A percentile compares a stretch with the other conserved stretches of the same genome.
Evolutionary conservation across 2,797 vertebrate genomes (phyloP).

Genomic region (Merluccius polli): DNA sequence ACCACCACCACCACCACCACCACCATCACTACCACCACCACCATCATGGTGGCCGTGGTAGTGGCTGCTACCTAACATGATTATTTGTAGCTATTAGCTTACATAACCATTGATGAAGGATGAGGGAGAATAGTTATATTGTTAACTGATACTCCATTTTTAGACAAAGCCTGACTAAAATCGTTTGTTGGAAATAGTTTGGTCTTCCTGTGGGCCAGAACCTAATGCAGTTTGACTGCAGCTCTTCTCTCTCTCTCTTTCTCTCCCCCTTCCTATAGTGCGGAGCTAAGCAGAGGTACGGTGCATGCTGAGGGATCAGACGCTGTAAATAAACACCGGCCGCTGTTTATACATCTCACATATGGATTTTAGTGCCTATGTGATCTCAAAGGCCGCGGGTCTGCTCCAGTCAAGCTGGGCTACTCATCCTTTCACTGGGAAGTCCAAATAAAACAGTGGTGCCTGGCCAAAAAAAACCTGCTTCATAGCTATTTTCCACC

Average conservation of each 20-base stretch:
- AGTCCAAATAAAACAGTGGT: conserved; percentile 79
- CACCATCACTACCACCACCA: too few relatives aligned
- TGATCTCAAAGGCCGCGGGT: conserved; percentile 64
- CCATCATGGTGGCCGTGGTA: too few relatives aligned
- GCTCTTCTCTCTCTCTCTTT: not conserved
- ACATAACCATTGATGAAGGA: conserved; percentile 19
- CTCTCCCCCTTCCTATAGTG: not conserved
- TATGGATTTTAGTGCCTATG: conserved; percentile 66
- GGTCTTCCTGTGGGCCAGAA: too few relatives aligned
- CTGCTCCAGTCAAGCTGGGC: conserved; percentile 56
- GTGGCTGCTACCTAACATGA: conserved; percentile 7
- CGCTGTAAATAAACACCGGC: conserved; percentile 63
- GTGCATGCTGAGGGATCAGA: conserved; percentile 45
- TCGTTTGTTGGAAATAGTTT: too few relatives aligned
- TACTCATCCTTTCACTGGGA: conserved; percentile 75
- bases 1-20: too few relatives aligned
- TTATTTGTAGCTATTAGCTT: conserved; percentile 31
- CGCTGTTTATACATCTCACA: conserved; percentile 65
- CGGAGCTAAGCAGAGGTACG: conserved; percentile 24
- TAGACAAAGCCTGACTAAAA: too few relatives aligned
- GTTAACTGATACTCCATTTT: too few relatives aligned
- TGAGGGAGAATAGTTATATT: not conserved
- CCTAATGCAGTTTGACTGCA: not conserved
- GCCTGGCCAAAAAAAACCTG: conserved; percentile 71
- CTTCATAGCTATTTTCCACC: conserved; percentile 77